phyloP scores from a whole-genome alignment of 2,113 vertebrate species.

The Electrona antarctica region DNA sequence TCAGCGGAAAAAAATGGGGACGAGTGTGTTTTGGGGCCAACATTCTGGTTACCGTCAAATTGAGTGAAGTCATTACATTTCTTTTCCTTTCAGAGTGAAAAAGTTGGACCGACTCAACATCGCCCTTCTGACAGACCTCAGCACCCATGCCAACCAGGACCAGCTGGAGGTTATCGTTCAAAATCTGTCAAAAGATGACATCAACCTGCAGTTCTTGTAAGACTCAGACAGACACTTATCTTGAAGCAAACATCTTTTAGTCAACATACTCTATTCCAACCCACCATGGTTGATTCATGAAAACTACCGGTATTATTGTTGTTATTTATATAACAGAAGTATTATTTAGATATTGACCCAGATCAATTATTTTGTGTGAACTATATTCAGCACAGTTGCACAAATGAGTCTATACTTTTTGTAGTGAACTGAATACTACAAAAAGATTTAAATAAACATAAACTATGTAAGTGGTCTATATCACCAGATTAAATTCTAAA shows the following conservation, averaged over 20 bases:
- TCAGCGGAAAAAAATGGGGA: too few species aligned
- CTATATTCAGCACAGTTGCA: too few species aligned
- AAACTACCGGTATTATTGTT: too few species aligned
- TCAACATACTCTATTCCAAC: too few species aligned
- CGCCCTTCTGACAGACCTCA: constrained; percentile 89
- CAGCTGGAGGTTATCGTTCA: constrained; percentile 87
- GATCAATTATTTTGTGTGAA: too few species aligned
- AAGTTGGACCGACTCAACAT: constrained; percentile 87
- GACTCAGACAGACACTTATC: constrained; percentile 40
- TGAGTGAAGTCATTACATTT: neutral
- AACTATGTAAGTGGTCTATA: too few species aligned
- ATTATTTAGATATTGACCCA: neutral
- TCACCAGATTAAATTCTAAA: too few species aligned
- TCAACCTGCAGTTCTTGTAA: constrained; percentile 95
- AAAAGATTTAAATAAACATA: too few species aligned
- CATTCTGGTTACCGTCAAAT: neutral
- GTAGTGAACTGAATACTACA: too few species aligned
- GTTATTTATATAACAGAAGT: neutral
- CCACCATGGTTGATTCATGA: too few species aligned
- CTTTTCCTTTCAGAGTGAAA: constrained; percentile 82
- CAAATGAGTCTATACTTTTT: too few species aligned
- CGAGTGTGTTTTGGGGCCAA: neutral
- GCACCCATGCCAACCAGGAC: constrained; percentile 83
- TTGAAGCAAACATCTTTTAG: neutral
- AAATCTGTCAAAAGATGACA: constrained; percentile 85